A percentile compares a stretch with the other conserved stretches of the same genome.
Evolutionary conservation across 2,888 invertebrate species (phyloP).

Genomic region (Tenodera sinensis): DNA sequence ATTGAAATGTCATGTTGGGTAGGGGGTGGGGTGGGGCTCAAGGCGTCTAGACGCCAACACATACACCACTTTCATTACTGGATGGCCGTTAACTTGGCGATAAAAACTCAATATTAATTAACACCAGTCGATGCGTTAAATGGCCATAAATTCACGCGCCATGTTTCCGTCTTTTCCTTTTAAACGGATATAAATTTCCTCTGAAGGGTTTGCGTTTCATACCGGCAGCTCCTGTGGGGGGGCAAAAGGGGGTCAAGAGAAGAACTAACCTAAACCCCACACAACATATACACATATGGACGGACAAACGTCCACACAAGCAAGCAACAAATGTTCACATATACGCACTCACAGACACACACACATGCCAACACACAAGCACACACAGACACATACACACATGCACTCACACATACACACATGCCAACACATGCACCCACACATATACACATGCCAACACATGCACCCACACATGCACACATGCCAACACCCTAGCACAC

Average conservation of each 20-base stretch:
- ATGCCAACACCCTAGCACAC: no score
- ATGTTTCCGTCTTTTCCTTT: conserved; percentile 17
- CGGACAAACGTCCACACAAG: no score
- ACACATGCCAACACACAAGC: no score
- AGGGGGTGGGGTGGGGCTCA: neutral
- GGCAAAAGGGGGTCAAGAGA: neutral
- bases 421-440: no score
- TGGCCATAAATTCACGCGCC: conserved; percentile 27
- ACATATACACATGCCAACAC: no score
- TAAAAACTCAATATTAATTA: conserved; percentile 31
- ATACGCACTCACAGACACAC: no score
- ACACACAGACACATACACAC: no score
- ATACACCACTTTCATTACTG: conserved; percentile 27
- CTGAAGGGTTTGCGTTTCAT: neutral
- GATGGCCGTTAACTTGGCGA: conserved; percentile 21
- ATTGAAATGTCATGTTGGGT: conserved; percentile 28
- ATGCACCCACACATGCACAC: no score
- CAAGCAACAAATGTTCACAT: no score
- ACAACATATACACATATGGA: no score
- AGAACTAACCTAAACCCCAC: no score
- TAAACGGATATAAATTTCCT: conserved; percentile 16
- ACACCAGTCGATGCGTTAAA: conserved; percentile 25
- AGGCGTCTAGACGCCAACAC: conserved; percentile 6
- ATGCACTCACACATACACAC: no score
- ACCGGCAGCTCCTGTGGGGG: neutral